These are phyloP conservation scores for Gymnoscelis rufifasciata DNA, from an alignment of 2,888 invertebrate species.

Conservation along the genomic window DNA sequence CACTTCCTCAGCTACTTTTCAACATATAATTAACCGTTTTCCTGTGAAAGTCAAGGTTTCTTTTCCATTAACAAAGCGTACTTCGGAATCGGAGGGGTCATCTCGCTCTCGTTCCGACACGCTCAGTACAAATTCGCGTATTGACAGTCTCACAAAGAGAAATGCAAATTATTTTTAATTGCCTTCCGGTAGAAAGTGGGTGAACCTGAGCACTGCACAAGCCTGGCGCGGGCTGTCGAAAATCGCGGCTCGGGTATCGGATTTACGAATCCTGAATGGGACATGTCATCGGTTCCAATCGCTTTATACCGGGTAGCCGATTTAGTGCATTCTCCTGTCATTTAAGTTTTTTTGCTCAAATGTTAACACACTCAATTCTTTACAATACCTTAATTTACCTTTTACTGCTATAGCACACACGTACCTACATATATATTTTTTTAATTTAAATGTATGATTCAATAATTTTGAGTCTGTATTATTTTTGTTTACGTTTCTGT, in stretches of 20 bases:
- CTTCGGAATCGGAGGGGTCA: slow-evolving; percentile 28
- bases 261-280: slow-evolving; percentile 30
- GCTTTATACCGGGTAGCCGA: no score
- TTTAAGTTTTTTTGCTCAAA: no score
- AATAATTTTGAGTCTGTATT: no score
- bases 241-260: slow-evolving; percentile 39
- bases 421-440: no score
- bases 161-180: slow-evolving; percentile 76
- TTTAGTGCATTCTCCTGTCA: no score
- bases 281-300: background rate
- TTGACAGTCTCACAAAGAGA: slow-evolving; percentile 60
- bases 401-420: no score
- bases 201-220: slow-evolving; percentile 63
- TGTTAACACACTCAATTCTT: no score
- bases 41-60: slow-evolving; percentile 17
- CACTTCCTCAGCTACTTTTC: background rate
- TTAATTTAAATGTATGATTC: no score
- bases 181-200: slow-evolving; percentile 76
- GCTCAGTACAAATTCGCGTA: slow-evolving; percentile 41
- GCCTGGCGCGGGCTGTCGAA: slow-evolving; percentile 58
- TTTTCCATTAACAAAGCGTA: slow-evolving; percentile 21
- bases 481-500: no score
- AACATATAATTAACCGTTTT: slow-evolving; percentile 11
- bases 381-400: no score
- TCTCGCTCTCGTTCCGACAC: slow-evolving; percentile 34